phyloP scores from a whole-genome alignment of 2,888 invertebrate genomes.

The Coenonympha glycerion region DNA sequence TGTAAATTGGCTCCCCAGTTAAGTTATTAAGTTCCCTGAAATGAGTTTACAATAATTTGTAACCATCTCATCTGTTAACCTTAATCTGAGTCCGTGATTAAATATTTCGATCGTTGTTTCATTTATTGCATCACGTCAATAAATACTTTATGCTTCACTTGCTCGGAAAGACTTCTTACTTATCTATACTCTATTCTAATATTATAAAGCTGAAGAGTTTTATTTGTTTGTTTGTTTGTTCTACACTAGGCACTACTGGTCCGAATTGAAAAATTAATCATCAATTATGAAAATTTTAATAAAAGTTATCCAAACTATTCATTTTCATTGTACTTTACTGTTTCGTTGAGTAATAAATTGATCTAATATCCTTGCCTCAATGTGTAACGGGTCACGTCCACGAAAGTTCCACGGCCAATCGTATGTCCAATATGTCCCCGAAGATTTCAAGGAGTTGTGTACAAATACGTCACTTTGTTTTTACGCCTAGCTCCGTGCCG shows the following conservation, averaged over 20 bases:
- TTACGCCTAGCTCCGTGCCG: slow-evolving; percentile 44
- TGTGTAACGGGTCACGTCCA: slow-evolving; percentile 19
- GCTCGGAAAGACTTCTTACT: not conserved
- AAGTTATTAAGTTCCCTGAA: slow-evolving; percentile 11
- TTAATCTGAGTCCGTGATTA: slow-evolving; percentile 5
- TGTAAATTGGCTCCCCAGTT: not conserved
- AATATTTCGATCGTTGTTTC: slow-evolving; percentile 9
- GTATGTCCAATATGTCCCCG: slow-evolving; percentile 23
- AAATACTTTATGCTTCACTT: not conserved
- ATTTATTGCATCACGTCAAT: no score
- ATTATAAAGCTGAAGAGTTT: no score
- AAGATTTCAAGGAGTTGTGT: slow-evolving; percentile 25
- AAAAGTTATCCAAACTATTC: no score
- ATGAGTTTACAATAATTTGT: slow-evolving; percentile 5
- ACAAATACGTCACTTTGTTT: slow-evolving; percentile 48
- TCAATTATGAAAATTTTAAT: no score
- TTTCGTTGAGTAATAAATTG: slow-evolving; percentile 3
- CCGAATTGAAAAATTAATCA: no score
- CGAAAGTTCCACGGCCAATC: slow-evolving; percentile 15
- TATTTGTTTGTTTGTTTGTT: no score
- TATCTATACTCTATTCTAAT: not conserved
- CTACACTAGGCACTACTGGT: no score
- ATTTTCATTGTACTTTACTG: no score
- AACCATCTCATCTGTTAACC: slow-evolving; percentile 11
- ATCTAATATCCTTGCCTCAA: slow-evolving; percentile 3